Conservation (phyloP, 2,888 invertebrate genomes). For the Epirrita christyi region DNA sequence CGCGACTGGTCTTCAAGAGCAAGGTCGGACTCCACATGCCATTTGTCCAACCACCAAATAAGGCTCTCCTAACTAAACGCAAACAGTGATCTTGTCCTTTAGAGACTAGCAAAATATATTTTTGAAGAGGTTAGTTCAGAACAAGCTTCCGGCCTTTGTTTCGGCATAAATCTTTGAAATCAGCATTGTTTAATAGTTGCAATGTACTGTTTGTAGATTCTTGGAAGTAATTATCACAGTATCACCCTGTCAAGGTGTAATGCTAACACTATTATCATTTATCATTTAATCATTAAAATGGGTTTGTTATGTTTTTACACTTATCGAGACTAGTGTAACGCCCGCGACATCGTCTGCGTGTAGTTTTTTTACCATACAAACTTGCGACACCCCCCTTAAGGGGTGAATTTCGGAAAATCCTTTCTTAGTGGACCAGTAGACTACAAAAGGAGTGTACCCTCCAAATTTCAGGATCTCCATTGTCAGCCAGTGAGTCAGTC, state of each 20-base stretch:
- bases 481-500: no score
- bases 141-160: neutral
- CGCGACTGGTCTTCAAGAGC: constrained; percentile 73
- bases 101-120: neutral
- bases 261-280: constrained; percentile 11
- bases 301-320: no score
- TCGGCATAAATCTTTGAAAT: neutral
- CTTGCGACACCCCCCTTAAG: no score
- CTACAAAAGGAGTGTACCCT: no score
- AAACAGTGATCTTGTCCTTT: constrained; percentile 3
- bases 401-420: no score
- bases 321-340: no score
- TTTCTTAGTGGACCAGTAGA: no score
- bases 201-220: constrained; percentile 9
- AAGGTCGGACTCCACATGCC: constrained; percentile 56
- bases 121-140: neutral
- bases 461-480: no score
- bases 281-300: constrained; percentile 1
- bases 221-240: constrained; percentile 2
- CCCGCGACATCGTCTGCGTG: no score
- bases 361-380: no score
- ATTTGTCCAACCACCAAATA: constrained; percentile 22
- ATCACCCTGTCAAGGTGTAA: constrained; percentile 5
- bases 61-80: constrained; percentile 10
- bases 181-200: neutral